phyloP scores from a whole-genome alignment of 2,797 vertebrate genomes.

The Parauchenoglanis ngamensis region DNA sequence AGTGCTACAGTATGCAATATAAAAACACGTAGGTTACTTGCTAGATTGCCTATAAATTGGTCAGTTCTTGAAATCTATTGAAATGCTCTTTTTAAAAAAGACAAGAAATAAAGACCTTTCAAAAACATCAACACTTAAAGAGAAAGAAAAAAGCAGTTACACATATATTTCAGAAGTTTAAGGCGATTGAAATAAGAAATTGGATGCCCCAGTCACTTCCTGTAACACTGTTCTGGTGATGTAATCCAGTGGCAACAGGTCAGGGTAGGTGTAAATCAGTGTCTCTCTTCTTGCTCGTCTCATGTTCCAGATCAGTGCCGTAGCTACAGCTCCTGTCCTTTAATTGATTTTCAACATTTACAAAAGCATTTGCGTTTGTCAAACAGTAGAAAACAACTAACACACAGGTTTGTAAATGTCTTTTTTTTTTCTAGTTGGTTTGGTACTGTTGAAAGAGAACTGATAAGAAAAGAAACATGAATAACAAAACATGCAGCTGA shows the following conservation, averaged over 20 bases:
- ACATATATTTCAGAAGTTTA: slow-evolving; percentile 80
- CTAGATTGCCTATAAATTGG: slow-evolving; percentile 79
- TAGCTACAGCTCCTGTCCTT: slow-evolving; percentile 58
- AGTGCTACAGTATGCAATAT: slow-evolving; percentile 86
- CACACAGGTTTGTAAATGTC: slow-evolving; percentile 66
- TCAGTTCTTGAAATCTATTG: slow-evolving; percentile 76
- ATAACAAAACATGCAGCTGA: slow-evolving; percentile 65
- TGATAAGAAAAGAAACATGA: slow-evolving; percentile 68
- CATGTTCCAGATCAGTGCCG: slow-evolving; percentile 41
- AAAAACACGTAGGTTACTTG: slow-evolving; percentile 79
- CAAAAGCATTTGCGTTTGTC: slow-evolving; percentile 73
- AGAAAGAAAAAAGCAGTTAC: slow-evolving; percentile 72
- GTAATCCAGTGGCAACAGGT: slow-evolving; percentile 77
- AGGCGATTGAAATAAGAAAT: slow-evolving; percentile 82
- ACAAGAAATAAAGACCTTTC: slow-evolving; percentile 73
- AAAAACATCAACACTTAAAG: slow-evolving; percentile 75
- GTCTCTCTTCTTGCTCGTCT: slow-evolving; percentile 69
- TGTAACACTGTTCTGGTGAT: slow-evolving; percentile 67
- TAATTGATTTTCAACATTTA: slow-evolving; percentile 71
- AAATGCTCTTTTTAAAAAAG: slow-evolving; percentile 70
- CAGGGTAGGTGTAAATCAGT: slow-evolving; percentile 73
- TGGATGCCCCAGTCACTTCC: slow-evolving; percentile 69
- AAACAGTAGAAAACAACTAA: slow-evolving; percentile 71
- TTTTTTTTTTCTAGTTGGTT: slow-evolving; percentile 62
- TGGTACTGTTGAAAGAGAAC: slow-evolving; percentile 64